Base-by-base conservation (phyloP, 2,113 vertebrate genomes). In the Pagrus major region DNA sequence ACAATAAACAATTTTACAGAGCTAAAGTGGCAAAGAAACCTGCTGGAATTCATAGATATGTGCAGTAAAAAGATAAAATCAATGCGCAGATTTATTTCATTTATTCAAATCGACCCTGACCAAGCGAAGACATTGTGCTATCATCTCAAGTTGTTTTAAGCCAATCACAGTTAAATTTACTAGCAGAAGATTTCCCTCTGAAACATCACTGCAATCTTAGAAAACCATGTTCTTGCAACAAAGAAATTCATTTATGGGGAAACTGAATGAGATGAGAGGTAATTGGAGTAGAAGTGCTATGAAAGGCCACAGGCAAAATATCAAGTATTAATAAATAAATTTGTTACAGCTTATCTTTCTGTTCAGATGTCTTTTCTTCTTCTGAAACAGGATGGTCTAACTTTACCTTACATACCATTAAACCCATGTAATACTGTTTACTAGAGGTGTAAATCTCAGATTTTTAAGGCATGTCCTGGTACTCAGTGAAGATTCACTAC, bases 201-300 rank as follows among this genome's bases (percentile, higher is more conserved):
- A 23, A 58, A 71, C 20, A n/a, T 46, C 14, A 23, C 10, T 23
- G 11, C 18, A 31, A n/a, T 41, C 15, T 41, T 2, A 41, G 18
- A 39, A 63, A 63, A 33, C 27, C n/a, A 21, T 6, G 21, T 14
- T 0, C 27, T 56, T 27, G 14, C 51, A 58, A 56, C n/a, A 51
- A 49, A 55, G 4, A 21, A 71, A 65, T 60, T 66, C 59, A 58
- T 12, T 64, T 27, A 25, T 18, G 29, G 39, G 39, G 61, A 46
- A 68, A 60, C 3, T 27, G 25, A 42, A 29, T 16, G 16, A 35
- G 15, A 41, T 21, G 16, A 27, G 25, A 42, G 6, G 44, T 35
- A 70, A 54, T 23, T 54, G 37, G 27, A 63, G 44, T 21, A 71
- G 21, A 70, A 52, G 33, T 35, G 33, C 35, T 5, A 52, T 33